A percentile compares a stretch with the other conserved stretches of the same genome.
These are phyloP conservation scores for Pseudochromis fuscus DNA, from an alignment of 2,797 vertebrate genomes.

Conservation along the genomic window DNA sequence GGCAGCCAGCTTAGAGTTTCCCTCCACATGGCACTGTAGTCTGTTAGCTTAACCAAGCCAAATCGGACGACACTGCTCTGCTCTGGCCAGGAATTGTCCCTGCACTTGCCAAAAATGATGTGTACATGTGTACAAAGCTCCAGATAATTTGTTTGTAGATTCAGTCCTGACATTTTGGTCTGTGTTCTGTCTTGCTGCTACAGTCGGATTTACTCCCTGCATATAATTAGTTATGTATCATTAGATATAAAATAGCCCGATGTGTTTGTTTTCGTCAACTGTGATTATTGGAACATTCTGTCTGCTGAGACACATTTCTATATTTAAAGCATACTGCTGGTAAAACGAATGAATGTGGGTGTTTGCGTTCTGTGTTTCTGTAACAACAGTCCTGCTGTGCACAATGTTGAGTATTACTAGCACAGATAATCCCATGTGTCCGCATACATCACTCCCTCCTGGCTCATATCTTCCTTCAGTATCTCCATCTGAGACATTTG, in stretches of 20 bases:
- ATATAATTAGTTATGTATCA: background rate
- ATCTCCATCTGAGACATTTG: conserved; percentile 50
- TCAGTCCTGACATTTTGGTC: conserved; percentile 21
- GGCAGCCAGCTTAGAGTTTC: conserved; percentile 61
- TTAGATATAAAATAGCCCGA: background rate
- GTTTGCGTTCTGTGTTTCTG: conserved; percentile 50
- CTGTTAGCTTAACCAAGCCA: conserved; percentile 60
- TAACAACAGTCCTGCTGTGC: conserved; percentile 55
- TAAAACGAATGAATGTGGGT: conserved; percentile 40
- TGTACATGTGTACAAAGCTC: conserved; percentile 48
- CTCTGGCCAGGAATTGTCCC: conserved; percentile 27
- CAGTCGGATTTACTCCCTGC: background rate
- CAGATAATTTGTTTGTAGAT: conserved; percentile 39
- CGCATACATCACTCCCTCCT: conserved; percentile 28
- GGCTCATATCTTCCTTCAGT: conserved; percentile 42
- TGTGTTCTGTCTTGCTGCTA: conserved; percentile 5
- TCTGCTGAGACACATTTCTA: conserved; percentile 17
- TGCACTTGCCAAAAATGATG: conserved; percentile 40
- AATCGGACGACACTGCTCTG: conserved; percentile 24
- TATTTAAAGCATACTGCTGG: conserved; percentile 34
- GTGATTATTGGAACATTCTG: background rate
- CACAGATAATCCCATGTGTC: conserved; percentile 55
- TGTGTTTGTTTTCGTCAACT: background rate
- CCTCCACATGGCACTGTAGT: conserved; percentile 57
- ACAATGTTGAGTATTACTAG: conserved; percentile 41